These are phyloP conservation scores for Eleginops maclovinus DNA, from an alignment of 2,113 vertebrate genomes.

Conservation along the genomic window DNA sequence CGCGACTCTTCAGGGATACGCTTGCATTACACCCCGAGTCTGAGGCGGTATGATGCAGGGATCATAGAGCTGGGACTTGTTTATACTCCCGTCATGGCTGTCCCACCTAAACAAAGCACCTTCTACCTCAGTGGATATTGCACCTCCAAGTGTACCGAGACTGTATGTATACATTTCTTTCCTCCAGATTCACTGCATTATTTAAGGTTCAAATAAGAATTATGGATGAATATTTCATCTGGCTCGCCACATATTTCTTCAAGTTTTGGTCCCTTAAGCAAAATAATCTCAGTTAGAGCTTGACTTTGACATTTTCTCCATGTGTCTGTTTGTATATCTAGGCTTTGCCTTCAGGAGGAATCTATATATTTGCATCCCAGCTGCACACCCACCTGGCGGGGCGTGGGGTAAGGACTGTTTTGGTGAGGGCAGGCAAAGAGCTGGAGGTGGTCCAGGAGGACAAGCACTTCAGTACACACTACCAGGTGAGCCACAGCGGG, in stretches of 20 bases:
- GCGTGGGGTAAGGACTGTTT: conserved; percentile 87
- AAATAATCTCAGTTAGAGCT: neutral
- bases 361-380: conserved; percentile 95
- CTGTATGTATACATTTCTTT: conserved; percentile 80
- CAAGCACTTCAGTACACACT: conserved; percentile 95
- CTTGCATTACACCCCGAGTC: conserved; percentile 87
- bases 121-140: conserved; percentile 93
- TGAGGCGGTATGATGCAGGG: conserved; percentile 87
- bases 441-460: conserved; percentile 89
- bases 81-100: conserved; percentile 93
- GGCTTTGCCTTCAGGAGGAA: conserved; percentile 87
- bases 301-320: neutral
- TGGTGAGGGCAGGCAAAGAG: conserved; percentile 86
- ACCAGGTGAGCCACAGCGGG: conserved; percentile 86
- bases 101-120: conserved; percentile 86
- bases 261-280: conserved; percentile 16
- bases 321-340: conserved; percentile 57
- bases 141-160: conserved; percentile 90
- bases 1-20: conserved; percentile 92
- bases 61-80: conserved; percentile 98
- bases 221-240: neutral
- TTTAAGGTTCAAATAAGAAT: neutral
- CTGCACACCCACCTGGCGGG: conserved; percentile 95
- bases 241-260: neutral
- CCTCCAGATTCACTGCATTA: too few relatives aligned